Evolutionary conservation across 2,113 vertebrate species (phyloP).

Genomic region (Scophthalmus maximus): DNA sequence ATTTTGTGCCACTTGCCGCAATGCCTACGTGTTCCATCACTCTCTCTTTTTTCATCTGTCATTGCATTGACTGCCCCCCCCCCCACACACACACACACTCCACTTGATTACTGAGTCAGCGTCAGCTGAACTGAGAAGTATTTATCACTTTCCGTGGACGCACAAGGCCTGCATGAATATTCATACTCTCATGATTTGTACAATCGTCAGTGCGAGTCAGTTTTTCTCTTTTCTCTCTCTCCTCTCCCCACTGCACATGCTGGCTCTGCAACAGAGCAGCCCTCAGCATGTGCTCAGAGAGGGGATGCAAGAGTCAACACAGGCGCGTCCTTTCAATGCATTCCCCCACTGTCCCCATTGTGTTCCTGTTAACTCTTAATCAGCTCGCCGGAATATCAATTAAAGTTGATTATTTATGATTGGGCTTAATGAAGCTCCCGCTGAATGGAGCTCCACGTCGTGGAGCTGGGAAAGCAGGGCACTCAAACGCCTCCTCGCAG

Average conservation of each 20-base stretch:
- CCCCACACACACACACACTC: constrained; percentile 11
- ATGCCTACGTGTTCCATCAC: neutral
- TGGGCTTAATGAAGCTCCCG: constrained; percentile 55
- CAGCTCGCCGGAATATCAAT: constrained; percentile 62
- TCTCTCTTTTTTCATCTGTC: neutral
- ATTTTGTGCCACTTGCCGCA: constrained; percentile 16
- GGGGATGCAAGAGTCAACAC: constrained; percentile 9
- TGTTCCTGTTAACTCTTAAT: constrained; percentile 68
- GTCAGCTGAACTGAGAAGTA: constrained; percentile 53
- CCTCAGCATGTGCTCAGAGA: constrained; percentile 16
- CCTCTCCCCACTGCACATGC: constrained; percentile 36
- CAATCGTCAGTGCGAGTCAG: constrained; percentile 48
- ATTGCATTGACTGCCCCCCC: constrained; percentile 9
- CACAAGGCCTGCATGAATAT: constrained; percentile 67
- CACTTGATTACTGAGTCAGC: constrained; percentile 50
- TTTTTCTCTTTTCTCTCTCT: constrained; percentile 40
- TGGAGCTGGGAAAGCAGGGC: constrained; percentile 36
- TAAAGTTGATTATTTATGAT: constrained; percentile 74
- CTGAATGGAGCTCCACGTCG: constrained; percentile 53
- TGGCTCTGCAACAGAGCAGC: constrained; percentile 44
- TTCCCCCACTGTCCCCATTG: constrained; percentile 55
- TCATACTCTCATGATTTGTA: constrained; percentile 62
- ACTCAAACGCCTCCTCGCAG: constrained; percentile 40
- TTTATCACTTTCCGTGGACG: constrained; percentile 59
- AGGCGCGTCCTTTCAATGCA: constrained; percentile 35